Evolutionary conservation across 2,888 invertebrate genomes (phyloP), one percentile per base, ranked within the genome.

Genomic region (Chloromyia formosa): DNA sequence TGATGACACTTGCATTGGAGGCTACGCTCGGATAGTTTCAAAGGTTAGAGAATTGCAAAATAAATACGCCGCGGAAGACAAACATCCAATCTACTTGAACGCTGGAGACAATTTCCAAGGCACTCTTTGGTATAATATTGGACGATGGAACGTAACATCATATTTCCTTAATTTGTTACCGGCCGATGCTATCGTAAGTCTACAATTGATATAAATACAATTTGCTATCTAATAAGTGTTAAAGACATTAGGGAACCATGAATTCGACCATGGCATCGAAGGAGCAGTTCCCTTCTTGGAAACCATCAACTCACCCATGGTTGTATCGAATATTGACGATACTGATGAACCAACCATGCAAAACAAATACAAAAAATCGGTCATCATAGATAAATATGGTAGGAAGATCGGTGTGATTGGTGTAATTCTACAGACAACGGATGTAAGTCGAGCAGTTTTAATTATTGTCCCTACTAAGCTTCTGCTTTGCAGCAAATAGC

Each of bases 31-130:
- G 0, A 86, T 92, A 0, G 90, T 89, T 78, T 84, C 88, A 22
- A 88, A 89, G 68, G 87, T 91, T 20, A 85, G 86, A 9, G 82
- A 83, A 22, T 80, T 89, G 53, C 81, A 85, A 1, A 35, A 35
- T 35, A 35, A 35, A 7, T 35, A 35, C 27, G 27, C 27, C 3
- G 27, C 27, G 27, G 77, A 82, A 14, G 82, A 86, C 0, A 81
- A 85, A 77, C 88, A 90, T 77, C 87, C 91, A 2, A 83, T 95
- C 20, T 89, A 94, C 45, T 84, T 95, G 74, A 94, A 94, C 81
- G 94, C 92, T 0, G 95, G 95, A 0, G 95, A 95, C 83, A 92
- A 92, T 82, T 95, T 91, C 82, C 94, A 94, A 82, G 95, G 95
- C 0, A 94, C 94, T 0, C 87, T 93, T n/a, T 95, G 93, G 92